Evolutionary conservation across 2,113 vertebrate species (phyloP).

Genomic region (Oncorhynchus nerka): DNA sequence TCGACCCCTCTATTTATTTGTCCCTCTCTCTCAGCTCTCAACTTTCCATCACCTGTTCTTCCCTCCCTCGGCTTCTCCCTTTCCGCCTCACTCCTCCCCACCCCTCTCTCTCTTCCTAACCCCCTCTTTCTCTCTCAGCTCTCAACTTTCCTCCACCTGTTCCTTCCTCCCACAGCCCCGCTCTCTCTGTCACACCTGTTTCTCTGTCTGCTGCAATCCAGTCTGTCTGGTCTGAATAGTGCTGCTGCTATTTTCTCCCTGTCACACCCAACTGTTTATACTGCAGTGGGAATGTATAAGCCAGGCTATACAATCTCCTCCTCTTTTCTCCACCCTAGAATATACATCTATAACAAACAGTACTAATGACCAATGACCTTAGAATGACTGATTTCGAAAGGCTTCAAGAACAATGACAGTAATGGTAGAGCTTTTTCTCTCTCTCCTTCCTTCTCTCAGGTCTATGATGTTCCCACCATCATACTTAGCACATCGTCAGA

Average conservation of each 20-base stretch:
- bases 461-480: slow-evolving; percentile 82
- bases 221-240: slow-evolving; percentile 62
- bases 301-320: slow-evolving; percentile 9
- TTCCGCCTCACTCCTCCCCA: not conserved
- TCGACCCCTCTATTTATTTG: not conserved
- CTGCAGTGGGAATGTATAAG: not conserved
- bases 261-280: slow-evolving; percentile 61
- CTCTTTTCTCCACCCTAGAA: not conserved
- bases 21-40: not conserved
- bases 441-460: slow-evolving; percentile 58
- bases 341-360: not conserved
- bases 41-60: slow-evolving; percentile 54
- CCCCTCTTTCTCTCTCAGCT: not conserved
- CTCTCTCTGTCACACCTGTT: slow-evolving; percentile 68
- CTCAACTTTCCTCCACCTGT: slow-evolving; percentile 49
- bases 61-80: slow-evolving; percentile 28
- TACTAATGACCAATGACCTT: not conserved
- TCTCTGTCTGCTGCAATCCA: slow-evolving; percentile 59
- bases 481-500: slow-evolving; percentile 60
- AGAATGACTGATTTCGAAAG: not conserved
- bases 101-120: not conserved
- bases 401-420: not conserved
- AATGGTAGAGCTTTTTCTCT: not conserved
- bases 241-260: slow-evolving; percentile 67
- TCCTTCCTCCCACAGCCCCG: slow-evolving; percentile 23